Evolutionary conservation across 1,140 invertebrate species (phyloP).

Genomic region (Hermetia illucens): DNA sequence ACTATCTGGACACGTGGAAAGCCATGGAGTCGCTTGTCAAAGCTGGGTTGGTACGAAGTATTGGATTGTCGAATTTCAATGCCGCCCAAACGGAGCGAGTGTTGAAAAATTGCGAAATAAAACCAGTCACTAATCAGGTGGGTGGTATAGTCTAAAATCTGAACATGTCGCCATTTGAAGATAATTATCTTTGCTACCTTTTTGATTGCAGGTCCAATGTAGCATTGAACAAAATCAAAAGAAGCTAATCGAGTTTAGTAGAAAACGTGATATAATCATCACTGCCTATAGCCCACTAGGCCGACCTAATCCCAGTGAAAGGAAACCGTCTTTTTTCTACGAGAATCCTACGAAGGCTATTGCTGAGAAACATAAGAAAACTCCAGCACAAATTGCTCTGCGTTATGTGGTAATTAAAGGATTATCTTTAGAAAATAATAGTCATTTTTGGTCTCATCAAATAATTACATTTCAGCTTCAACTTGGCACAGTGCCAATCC

Average conservation of each 20-base stretch:
- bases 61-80: slow-evolving; percentile 83
- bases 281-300: slow-evolving; percentile 66
- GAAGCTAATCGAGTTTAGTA: slow-evolving; percentile 47
- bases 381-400: slow-evolving; percentile 46
- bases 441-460: too few species aligned
- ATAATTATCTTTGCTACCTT: background rate
- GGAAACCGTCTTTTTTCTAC: slow-evolving; percentile 41
- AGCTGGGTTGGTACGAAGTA: slow-evolving; percentile 52
- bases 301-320: slow-evolving; percentile 49
- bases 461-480: slow-evolving; percentile 57
- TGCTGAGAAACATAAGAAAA: slow-evolving; percentile 47
- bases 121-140: slow-evolving; percentile 63
- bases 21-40: slow-evolving; percentile 60
- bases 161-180: too few species aligned
- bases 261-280: slow-evolving; percentile 41
- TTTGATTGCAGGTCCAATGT: too few species aligned
- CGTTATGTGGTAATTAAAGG: slow-evolving; percentile 48
- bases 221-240: slow-evolving; percentile 56
- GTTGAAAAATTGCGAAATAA: slow-evolving; percentile 45
- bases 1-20: slow-evolving; percentile 78
- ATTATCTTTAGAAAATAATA: too few species aligned
- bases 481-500: slow-evolving; percentile 60
- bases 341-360: slow-evolving; percentile 43
- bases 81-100: slow-evolving; percentile 56
- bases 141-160: too few species aligned